Conservation (phyloP, 1,140 invertebrate genomes). For the Chrysopa pallens region DNA sequence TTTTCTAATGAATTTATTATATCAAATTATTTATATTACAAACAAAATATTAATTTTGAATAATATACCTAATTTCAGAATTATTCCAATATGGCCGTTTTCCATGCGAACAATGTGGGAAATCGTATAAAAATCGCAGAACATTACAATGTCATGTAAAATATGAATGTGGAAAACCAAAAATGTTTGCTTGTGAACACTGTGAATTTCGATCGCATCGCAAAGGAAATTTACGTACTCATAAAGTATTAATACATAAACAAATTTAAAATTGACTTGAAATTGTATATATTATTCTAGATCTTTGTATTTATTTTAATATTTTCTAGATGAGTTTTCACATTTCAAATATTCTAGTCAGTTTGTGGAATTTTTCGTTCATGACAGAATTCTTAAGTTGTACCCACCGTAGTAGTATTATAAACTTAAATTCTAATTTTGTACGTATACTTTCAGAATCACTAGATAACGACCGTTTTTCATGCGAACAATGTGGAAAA, state of each 20-base stretch:
- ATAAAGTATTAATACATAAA: conserved; percentile 4
- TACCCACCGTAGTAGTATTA: background rate
- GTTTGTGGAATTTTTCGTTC: background rate
- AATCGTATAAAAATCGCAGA: conserved; percentile 20
- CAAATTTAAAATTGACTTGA: too few species aligned
- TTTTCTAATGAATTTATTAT: too few species aligned
- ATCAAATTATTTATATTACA: too few species aligned
- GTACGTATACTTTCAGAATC: background rate
- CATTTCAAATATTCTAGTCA: background rate
- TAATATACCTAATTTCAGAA: conserved; percentile 4
- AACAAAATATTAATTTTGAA: conserved; percentile 6
- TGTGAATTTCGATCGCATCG: conserved; percentile 19
- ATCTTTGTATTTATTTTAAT: background rate
- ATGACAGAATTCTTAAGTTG: background rate
- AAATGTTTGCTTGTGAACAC: conserved; percentile 21
- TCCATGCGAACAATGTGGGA: conserved; percentile 15
- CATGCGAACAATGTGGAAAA: conserved; percentile 8
- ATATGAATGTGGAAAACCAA: conserved; percentile 20
- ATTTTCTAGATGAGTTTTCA: conserved; percentile 1
- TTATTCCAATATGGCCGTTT: conserved; percentile 9
- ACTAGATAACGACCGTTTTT: conserved; percentile 2
- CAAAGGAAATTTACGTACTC: conserved; percentile 24
- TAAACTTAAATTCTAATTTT: conserved; percentile 3
- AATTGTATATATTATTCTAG: too few species aligned
- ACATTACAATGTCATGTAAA: conserved; percentile 19